Evolutionary conservation across 2,888 invertebrate species (phyloP), one percentile per base, ranked within the genome.

Genomic region (Parnassius apollo): DNA sequence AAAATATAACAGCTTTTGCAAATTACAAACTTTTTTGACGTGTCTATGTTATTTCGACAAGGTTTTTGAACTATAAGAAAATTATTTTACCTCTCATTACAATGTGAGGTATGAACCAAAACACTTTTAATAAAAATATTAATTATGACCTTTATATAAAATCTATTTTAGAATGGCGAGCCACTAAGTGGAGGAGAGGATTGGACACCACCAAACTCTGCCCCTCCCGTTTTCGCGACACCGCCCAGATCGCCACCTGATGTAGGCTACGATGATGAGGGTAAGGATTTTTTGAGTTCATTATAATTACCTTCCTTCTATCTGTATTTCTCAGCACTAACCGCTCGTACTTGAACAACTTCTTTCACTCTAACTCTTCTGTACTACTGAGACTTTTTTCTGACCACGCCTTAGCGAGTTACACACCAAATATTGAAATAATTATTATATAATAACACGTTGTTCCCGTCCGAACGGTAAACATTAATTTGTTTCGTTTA

Each of bases 201-300:
- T 62, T 94, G 95, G 77, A 95, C 96, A 0, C 96, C 95, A 48
- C 93, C 95, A 1, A 94, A 93, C 52, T 95, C 95, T 1, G 95
- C 95, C 1, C 95, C 96, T 4, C 96, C 96, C 57, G 95, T 95
- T 35, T 96, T 95, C 76, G 94, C 95, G 0, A 84, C 89, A 0
- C 96, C 96, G 1, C 96, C 96, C 0, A 94, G 93, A 59, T 76
- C 86, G 0, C 84, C 86, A 0, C 81, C 84, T 0, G 77, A 71
- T 35, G 70, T 61, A 4, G 75, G 69, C 58, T 76, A 72, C 66
- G 82, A 80, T 9, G 84, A 85, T n/a, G 83, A 86, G 72, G 75
- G 90, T 88, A 81, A 85, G 86, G 65, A 52, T 53, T 13, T 53
- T 12, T 55, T 55, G 48, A 52, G 22, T 62, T 59, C 57, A 13